Evolutionary conservation across 2,797 vertebrate genomes (phyloP).

Genomic region (Pipistrellus nathusii): DNA sequence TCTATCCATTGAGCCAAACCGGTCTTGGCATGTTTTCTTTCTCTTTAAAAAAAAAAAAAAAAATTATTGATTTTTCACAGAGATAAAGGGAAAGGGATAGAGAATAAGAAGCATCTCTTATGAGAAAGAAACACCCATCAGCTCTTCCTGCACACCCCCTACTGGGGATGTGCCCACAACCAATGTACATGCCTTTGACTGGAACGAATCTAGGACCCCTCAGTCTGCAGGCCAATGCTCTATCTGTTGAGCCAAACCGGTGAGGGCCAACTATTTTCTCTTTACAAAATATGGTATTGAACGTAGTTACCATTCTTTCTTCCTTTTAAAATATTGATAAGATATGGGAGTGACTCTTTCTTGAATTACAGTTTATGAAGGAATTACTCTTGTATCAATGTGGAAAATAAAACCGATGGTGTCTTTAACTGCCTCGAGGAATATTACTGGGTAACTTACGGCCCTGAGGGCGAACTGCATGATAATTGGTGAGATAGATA

Average conservation of each 20-base stretch:
- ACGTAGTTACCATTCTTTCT: not conserved
- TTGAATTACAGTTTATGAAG: constrained; percentile 20
- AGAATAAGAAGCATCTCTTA: too few relatives aligned
- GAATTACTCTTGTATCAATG: not conserved
- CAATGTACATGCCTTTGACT: too few relatives aligned
- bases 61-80: too few relatives aligned
- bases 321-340: constrained; percentile 6
- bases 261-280: not conserved
- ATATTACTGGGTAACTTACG: not conserved
- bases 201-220: too few relatives aligned
- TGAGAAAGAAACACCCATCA: too few relatives aligned
- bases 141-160: too few relatives aligned
- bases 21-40: too few relatives aligned
- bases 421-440: not conserved
- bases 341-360: not conserved
- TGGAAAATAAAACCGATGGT: constrained; percentile 12
- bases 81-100: too few relatives aligned
- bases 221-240: too few relatives aligned
- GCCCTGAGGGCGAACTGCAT: not conserved
- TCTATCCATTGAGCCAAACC: too few relatives aligned
- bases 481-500: constrained; percentile 23
- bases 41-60: not conserved
- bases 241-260: too few relatives aligned
- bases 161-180: too few relatives aligned
- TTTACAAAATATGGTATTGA: not conserved